These are phyloP conservation scores for Mythimna pallens DNA, from an alignment of 2,888 invertebrate species.

Conservation along the genomic window DNA sequence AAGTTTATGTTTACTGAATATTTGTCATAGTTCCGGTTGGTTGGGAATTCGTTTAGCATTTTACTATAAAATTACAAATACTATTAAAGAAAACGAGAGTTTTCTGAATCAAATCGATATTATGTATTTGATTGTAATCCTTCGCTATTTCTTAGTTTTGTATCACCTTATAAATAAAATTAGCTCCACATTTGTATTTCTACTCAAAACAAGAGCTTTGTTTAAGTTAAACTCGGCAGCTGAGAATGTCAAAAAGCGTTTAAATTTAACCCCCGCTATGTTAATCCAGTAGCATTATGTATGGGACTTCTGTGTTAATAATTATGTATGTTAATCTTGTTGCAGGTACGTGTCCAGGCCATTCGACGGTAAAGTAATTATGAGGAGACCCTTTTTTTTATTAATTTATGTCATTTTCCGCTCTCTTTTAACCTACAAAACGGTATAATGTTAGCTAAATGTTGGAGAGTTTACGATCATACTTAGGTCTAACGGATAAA, in stretches of 20 bases:
- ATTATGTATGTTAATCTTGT: slow-evolving; percentile 67
- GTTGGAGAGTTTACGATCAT: slow-evolving; percentile 5
- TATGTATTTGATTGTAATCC: not conserved
- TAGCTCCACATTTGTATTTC: not conserved
- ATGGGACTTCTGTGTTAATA: slow-evolving; percentile 40
- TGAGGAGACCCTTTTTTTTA: slow-evolving; percentile 50
- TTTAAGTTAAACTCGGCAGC: slow-evolving; percentile 4
- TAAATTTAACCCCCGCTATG: slow-evolving; percentile 49
- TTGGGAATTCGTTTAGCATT: slow-evolving; percentile 16
- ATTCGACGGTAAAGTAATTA: slow-evolving; percentile 60
- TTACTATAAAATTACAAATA: slow-evolving; percentile 11
- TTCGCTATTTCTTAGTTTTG: not conserved
- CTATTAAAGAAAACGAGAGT: slow-evolving; percentile 3
- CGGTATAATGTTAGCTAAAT: slow-evolving; percentile 28
- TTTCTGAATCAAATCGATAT: slow-evolving; percentile 2
- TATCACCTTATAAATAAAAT: not conserved
- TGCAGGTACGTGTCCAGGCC: slow-evolving; percentile 64
- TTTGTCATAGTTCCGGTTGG: slow-evolving; percentile 23
- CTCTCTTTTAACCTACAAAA: slow-evolving; percentile 40
- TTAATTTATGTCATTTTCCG: slow-evolving; percentile 51
- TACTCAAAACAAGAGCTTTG: not conserved
- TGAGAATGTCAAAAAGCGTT: slow-evolving; percentile 24
- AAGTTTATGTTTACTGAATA: slow-evolving; percentile 39
- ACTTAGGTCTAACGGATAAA: slow-evolving; percentile 4
- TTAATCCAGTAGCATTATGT: slow-evolving; percentile 43